phyloP scores from a whole-genome alignment of 2,113 vertebrate species.

The Artemisiospiza belli region DNA sequence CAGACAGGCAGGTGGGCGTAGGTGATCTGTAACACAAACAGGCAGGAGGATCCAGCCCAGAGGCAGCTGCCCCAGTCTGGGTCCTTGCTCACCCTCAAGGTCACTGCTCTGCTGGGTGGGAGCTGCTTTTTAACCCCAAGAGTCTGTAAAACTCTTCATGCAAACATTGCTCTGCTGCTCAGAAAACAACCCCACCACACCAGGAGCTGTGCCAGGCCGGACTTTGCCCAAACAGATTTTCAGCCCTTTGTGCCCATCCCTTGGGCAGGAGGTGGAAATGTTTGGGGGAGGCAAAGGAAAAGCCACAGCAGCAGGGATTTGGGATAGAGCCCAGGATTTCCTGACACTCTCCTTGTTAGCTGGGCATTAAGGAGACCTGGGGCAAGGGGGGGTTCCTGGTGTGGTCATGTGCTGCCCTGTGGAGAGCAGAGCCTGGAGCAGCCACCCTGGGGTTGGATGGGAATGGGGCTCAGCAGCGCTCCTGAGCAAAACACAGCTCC shows the following conservation, averaged over 20 bases:
- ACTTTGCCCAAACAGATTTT: not conserved
- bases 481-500: not conserved
- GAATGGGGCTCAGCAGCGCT: fast-evolving
- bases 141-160: not conserved
- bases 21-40: not conserved
- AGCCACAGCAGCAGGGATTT: not conserved
- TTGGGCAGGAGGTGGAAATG: not conserved
- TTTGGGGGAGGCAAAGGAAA: not conserved
- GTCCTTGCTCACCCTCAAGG: not conserved
- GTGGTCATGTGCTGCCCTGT: not conserved
- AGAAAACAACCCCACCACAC: not conserved
- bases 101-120: not conserved
- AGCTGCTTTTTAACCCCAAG: not conserved
- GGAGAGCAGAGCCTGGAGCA: not conserved
- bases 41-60: not conserved
- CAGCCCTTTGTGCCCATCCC: not conserved
- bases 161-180: not conserved
- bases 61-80: fast-evolving
- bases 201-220: not conserved
- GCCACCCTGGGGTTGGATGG: not conserved
- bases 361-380: not conserved
- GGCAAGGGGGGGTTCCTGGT: not conserved
- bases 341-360: not conserved
- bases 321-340: not conserved
- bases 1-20: fast-evolving